These are phyloP conservation scores for Seriola aureovittata DNA, from an alignment of 2,113 vertebrate genomes.

Conservation along the genomic window DNA sequence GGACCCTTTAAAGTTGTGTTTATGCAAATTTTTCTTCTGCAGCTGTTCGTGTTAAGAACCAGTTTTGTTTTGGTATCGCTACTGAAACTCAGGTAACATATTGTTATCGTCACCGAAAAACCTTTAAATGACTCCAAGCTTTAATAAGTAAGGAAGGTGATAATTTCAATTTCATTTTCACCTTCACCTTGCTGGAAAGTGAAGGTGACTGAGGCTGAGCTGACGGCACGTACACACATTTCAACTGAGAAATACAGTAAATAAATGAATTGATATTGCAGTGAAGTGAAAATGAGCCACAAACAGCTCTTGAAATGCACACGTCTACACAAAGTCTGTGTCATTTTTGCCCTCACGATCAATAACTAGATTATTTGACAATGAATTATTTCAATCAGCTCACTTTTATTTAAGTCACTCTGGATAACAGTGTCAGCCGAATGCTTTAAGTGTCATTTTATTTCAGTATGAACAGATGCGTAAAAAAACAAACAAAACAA, in stretches of 20 bases:
- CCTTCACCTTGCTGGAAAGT: not conserved
- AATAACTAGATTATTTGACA: not conserved
- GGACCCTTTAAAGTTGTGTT: too few species aligned
- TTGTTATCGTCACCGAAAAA: not conserved
- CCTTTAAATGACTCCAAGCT: not conserved
- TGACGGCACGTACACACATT: not conserved
- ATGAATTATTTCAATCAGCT: not conserved
- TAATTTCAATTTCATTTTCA: conserved; percentile 4
- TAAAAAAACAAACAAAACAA: not conserved
- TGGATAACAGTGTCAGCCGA: not conserved
- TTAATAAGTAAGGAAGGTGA: not conserved
- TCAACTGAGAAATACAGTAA: too few species aligned
- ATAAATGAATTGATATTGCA: too few species aligned
- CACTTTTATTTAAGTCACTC: conserved; percentile 23
- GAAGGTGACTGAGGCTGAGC: not conserved
- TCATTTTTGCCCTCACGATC: not conserved
- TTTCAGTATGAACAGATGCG: conserved; percentile 44
- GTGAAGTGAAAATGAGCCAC: too few species aligned
- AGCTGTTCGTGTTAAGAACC: not conserved
- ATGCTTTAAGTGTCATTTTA: conserved; percentile 3
- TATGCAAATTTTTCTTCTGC: not conserved
- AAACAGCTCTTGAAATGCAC: too few species aligned
- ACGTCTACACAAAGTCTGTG: not conserved
- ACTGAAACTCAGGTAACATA: not conserved
- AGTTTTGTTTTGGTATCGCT: not conserved